These are phyloP conservation scores for Pterobdella sp. DNA, from an alignment of 2,888 invertebrate species.

Conservation along the genomic window DNA sequence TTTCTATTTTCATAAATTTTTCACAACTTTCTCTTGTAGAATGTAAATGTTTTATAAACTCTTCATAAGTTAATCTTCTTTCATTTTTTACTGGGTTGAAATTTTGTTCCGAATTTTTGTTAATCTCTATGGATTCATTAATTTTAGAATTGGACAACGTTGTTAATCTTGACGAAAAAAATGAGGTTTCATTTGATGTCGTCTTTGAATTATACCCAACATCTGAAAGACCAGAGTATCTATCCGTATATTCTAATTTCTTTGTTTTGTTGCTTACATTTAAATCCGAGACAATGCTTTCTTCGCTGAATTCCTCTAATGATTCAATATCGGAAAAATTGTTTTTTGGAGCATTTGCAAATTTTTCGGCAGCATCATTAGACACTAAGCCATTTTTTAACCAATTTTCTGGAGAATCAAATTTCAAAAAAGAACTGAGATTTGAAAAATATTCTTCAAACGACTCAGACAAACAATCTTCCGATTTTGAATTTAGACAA, in stretches of 20 bases:
- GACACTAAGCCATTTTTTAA: background rate
- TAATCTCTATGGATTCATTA: background rate
- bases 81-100: background rate
- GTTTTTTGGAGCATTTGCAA: background rate
- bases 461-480: slow-evolving; percentile 23
- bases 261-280: background rate
- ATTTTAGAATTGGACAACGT: background rate
- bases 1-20: background rate
- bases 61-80: slow-evolving; percentile 21
- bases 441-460: slow-evolving; percentile 29
- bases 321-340: background rate
- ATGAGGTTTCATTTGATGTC: background rate
- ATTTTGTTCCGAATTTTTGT: background rate
- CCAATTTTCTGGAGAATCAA: slow-evolving; percentile 33
- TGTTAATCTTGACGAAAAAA: background rate
- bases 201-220: no score
- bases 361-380: no score
- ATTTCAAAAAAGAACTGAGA: slow-evolving; percentile 24
- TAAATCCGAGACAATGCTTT: background rate
- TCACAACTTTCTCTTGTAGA: slow-evolving; percentile 2
- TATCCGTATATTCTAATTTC: background rate
- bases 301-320: background rate
- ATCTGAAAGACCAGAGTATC: no score
- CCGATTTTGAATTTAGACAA: background rate
- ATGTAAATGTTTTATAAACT: slow-evolving; percentile 23